A percentile compares a stretch with the other conserved stretches of the same genome.
These are phyloP conservation scores for Drosophila demipolita DNA, from an alignment of 2,888 invertebrate species.

Conservation along the genomic window DNA sequence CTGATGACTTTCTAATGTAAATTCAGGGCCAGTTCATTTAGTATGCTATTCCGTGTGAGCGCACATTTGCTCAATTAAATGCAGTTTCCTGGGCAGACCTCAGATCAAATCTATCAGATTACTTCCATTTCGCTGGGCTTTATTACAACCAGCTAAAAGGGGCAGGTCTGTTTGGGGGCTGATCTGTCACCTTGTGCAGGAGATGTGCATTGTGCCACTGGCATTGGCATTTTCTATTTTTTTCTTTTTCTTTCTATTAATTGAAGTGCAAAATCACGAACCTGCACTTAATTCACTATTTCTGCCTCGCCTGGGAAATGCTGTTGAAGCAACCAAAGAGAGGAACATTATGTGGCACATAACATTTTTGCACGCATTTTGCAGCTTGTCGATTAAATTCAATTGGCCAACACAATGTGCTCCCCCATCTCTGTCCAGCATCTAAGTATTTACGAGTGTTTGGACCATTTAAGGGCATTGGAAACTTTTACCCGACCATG, in stretches of 20 bases:
- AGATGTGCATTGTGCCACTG: constrained; percentile 11
- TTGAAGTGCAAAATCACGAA: constrained; percentile 65
- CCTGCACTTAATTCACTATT: constrained; percentile 68
- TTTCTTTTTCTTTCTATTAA: constrained; percentile 46
- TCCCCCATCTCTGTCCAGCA: constrained; percentile 39
- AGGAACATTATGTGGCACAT: constrained; percentile 3
- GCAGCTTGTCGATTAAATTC: constrained; percentile 51
- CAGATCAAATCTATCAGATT: constrained; percentile 27
- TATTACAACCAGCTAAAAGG: constrained; percentile 13
- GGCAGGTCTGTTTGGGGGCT: constrained; percentile 8
- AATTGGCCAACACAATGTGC: constrained; percentile 47
- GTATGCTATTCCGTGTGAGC: constrained; percentile 19
- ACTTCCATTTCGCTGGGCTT: constrained; percentile 37
- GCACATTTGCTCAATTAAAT: constrained; percentile 41
- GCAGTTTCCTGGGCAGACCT: constrained; percentile 34
- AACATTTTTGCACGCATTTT: constrained; percentile 68
- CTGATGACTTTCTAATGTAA: constrained; percentile 1
- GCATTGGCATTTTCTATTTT: constrained; percentile 23
- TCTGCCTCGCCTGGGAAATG: constrained; percentile 48
- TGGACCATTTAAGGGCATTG: constrained; percentile 68
- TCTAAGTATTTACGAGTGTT: constrained; percentile 18
- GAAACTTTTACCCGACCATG: constrained; percentile 37
- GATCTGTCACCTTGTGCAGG: constrained; percentile 36
- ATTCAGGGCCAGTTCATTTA: constrained; percentile 18
- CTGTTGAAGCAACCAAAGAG: constrained; percentile 36